phyloP scores from a whole-genome alignment of 2,797 vertebrate species.

The Pangasius mekongensis region DNA sequence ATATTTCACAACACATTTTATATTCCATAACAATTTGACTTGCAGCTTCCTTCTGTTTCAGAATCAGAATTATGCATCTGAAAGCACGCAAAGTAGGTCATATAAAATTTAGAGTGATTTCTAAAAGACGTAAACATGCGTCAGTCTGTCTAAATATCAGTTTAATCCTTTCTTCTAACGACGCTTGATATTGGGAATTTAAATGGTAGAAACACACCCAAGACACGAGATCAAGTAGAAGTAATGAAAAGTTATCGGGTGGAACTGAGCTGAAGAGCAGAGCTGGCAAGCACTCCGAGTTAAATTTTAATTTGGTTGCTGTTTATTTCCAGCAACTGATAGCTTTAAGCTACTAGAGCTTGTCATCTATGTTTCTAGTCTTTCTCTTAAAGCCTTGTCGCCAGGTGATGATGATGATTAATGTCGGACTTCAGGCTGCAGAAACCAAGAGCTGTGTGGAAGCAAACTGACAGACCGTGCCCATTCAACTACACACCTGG shows the following conservation, averaged over 20 bases:
- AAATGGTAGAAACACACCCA: neutral
- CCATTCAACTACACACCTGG: neutral
- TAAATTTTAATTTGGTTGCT: constrained; percentile 11
- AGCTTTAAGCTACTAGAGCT: constrained; percentile 20
- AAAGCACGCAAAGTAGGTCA: neutral
- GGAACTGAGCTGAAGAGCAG: neutral
- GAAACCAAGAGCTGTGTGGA: neutral
- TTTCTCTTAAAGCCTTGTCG: constrained; percentile 21
- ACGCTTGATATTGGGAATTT: neutral
- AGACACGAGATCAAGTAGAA: neutral
- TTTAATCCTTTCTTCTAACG: neutral
- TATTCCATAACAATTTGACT: neutral
- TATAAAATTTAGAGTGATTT: neutral
- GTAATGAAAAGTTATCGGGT: neutral
- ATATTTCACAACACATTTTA: neutral
- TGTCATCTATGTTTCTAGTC: constrained; percentile 21
- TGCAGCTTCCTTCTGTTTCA: neutral
- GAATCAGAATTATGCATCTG: neutral
- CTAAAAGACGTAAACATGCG: neutral
- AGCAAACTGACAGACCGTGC: neutral
- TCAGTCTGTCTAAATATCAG: neutral
- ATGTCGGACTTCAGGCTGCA: constrained; percentile 12
- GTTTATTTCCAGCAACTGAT: constrained; percentile 14
- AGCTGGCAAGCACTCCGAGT: neutral
- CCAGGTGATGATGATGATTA: constrained; percentile 29